Evolutionary conservation across 1,140 invertebrate species (phyloP), one percentile per base, ranked within the genome.

Genomic region (Drosophila parabipectinata): DNA sequence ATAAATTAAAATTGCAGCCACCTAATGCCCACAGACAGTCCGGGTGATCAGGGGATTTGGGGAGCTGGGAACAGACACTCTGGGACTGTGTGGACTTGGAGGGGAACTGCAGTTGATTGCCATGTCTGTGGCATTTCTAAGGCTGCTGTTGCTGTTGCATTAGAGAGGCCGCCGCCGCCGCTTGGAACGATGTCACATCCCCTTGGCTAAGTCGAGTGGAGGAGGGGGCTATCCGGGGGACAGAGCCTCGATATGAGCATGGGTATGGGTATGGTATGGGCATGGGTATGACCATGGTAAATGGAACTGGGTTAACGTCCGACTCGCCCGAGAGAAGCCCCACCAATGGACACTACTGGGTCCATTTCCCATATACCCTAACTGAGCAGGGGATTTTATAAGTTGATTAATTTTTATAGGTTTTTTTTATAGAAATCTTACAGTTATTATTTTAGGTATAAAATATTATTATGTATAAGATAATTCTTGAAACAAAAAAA

Each of bases 231-330:
- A 5, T 28, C 26, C 10, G 10, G n/a, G 44, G 39, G 30, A 45
- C 3, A 47, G 28, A 52, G 52, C 34, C 12, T 15, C 39, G 6
- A 39, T 18, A 37, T 28, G 26, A 28, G 26, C 26, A 28, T 28
- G 51, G 15, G 34, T 28, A 55, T 30, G 63, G 24, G 21, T 18
- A 32, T 39, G 24, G 37, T 39, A 21, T 32, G 51, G 21, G 37
- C 26, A 10, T 45, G 61, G 39, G 72, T 41, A 21, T 60, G 63
- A 51, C 32, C 37, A 44, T 55, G 52, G 59, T 79, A 67, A 54
- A 72, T 81, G 78, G 54, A 87, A 87, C 64, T 85, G 74, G 78
- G 78, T 84, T 79, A 87, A 77, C 68, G 81, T 66, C 51, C 82
- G 73, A 73, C 52, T 51, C 55, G 59, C 51, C 50, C 41, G 48